Conservation (phyloP, 2,888 invertebrate species). For the Zaprionus bogoriensis region DNA sequence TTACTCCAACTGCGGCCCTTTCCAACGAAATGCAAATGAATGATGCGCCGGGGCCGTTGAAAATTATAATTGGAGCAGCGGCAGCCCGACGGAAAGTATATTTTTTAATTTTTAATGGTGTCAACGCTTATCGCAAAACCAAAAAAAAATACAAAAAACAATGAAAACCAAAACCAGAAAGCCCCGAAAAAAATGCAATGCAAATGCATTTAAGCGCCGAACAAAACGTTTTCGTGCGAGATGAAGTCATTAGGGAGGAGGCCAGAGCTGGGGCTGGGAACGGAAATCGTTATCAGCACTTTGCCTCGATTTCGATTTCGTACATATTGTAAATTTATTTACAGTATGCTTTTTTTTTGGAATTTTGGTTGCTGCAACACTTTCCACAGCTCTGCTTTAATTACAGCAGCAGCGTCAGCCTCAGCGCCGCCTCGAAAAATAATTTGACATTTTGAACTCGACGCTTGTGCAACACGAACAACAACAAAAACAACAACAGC, state of each 20-base stretch:
- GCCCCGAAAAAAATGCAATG: constrained; percentile 37
- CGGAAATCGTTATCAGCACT: constrained; percentile 78
- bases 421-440: constrained; percentile 24
- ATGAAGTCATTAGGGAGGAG: constrained; percentile 69
- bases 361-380: constrained; percentile 50
- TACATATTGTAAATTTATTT: constrained; percentile 41
- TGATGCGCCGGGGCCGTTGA: constrained; percentile 58
- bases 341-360: constrained; percentile 11
- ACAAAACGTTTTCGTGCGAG: constrained; percentile 68
- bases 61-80: constrained; percentile 75
- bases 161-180: constrained; percentile 26
- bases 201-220: constrained; percentile 65
- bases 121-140: constrained; percentile 67
- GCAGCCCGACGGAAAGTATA: constrained; percentile 19
- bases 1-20: constrained; percentile 17
- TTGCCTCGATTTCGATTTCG: constrained; percentile 62
- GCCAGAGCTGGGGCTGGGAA: constrained; percentile 20
- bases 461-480: constrained; percentile 40
- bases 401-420: constrained; percentile 40
- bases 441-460: constrained; percentile 72
- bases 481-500: constrained; percentile 7
- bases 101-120: constrained; percentile 75
- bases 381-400: constrained; percentile 48
- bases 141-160: constrained; percentile 32
- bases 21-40: constrained; percentile 65